These are phyloP conservation scores for Meloidogyne hapla DNA, from an alignment of 1,140 invertebrate species.

Conservation along the genomic window DNA sequence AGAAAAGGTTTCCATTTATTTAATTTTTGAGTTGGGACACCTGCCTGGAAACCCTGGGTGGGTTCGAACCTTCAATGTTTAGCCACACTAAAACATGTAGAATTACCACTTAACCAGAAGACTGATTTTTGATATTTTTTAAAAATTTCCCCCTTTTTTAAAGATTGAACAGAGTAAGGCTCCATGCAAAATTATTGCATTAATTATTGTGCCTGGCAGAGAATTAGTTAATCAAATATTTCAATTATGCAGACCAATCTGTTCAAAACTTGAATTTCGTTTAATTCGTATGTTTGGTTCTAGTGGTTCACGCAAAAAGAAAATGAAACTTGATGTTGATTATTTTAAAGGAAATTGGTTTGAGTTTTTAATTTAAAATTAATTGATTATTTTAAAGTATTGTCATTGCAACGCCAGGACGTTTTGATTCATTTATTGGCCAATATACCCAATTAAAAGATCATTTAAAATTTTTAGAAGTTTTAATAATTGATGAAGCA, in stretches of 20 bases:
- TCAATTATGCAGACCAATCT: slow-evolving; percentile 35
- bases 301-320: slow-evolving; percentile 33
- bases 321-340: background rate
- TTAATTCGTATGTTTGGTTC: slow-evolving; percentile 43
- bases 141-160: background rate
- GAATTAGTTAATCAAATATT: slow-evolving; percentile 45
- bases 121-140: too few relatives aligned
- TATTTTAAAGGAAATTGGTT: slow-evolving; percentile 5
- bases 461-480: slow-evolving; percentile 71
- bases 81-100: background rate
- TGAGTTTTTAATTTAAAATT: slow-evolving; percentile 15
- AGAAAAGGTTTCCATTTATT: background rate
- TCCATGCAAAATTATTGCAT: slow-evolving; percentile 36
- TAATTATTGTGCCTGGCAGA: slow-evolving; percentile 43
- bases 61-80: background rate
- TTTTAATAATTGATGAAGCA: slow-evolving; percentile 93
- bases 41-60: background rate
- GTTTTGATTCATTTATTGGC: slow-evolving; percentile 49
- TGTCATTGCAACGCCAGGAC: slow-evolving; percentile 58
- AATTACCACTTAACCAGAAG: too few relatives aligned
- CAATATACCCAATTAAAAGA: slow-evolving; percentile 48
- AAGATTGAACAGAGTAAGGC: background rate
- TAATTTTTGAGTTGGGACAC: too few relatives aligned
- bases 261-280: slow-evolving; percentile 41
- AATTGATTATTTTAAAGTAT: slow-evolving; percentile 39